Conservation (phyloP, 2,797 vertebrate genomes). For the Pangasius djambal region DNA sequence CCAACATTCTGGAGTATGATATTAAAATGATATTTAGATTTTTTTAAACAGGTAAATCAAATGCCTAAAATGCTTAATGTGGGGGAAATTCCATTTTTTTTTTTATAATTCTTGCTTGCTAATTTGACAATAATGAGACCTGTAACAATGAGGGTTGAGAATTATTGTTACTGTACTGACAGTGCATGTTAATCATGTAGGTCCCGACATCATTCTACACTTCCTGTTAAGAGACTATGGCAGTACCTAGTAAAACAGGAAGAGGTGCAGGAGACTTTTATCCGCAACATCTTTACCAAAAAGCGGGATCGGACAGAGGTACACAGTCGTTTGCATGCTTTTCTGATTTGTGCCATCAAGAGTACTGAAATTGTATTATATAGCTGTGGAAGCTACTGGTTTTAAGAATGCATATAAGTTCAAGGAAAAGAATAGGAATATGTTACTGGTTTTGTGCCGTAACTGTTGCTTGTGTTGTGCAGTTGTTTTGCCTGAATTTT, state of each 20-base stretch:
- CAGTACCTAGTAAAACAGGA: slow-evolving; percentile 96
- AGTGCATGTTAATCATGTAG: slow-evolving; percentile 66
- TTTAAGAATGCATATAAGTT: too few species aligned
- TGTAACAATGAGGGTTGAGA: not conserved
- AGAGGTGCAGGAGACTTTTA: slow-evolving; percentile 95
- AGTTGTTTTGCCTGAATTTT: slow-evolving; percentile 7
- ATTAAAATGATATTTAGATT: not conserved
- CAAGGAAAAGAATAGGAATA: too few species aligned
- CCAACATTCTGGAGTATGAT: not conserved
- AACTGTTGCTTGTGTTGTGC: not conserved
- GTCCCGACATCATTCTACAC: slow-evolving; percentile 81
- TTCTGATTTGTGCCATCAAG: not conserved
- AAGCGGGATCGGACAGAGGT: slow-evolving; percentile 88
- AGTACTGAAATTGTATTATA: not conserved
- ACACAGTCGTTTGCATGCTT: slow-evolving; percentile 13
- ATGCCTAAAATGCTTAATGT: not conserved
- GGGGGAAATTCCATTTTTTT: not conserved
- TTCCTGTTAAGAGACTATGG: slow-evolving; percentile 94
- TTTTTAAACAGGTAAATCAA: not conserved
- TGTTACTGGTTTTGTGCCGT: not conserved
- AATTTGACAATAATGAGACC: not conserved
- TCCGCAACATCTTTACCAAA: slow-evolving; percentile 94
- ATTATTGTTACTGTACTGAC: not conserved
- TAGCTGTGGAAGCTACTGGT: not conserved
- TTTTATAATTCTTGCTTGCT: not conserved